Conservation (phyloP, 2,113 vertebrate genomes). For the Protobothrops flavoviridis region DNA sequence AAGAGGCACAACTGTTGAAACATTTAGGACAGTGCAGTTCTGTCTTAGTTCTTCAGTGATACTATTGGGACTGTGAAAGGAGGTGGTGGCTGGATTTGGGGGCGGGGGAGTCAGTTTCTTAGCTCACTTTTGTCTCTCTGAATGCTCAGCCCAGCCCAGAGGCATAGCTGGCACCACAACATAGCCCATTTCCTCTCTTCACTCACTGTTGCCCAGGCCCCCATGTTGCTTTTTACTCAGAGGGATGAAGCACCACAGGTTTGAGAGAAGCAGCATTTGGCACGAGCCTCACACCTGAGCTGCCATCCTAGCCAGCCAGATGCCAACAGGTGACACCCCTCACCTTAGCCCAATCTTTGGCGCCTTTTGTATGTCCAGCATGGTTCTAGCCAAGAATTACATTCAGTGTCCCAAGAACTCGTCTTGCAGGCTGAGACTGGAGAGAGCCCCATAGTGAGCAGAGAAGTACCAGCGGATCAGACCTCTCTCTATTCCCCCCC, state of each 20-base stretch:
- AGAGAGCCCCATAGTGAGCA: neutral
- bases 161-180: neutral
- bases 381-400: conserved; percentile 42
- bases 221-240: conserved; percentile 35
- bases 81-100: neutral
- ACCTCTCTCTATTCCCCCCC: neutral
- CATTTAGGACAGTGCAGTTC: neutral
- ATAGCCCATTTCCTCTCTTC: neutral
- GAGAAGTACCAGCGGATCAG: neutral
- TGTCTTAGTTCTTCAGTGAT: neutral
- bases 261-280: conserved; percentile 52
- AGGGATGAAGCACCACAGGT: conserved; percentile 65
- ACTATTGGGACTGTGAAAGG: neutral
- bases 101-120: neutral
- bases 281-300: conserved; percentile 30
- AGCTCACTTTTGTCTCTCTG: neutral
- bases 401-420: conserved; percentile 48
- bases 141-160: neutral
- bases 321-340: neutral
- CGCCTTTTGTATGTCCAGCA: conserved; percentile 48
- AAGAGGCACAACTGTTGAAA: neutral
- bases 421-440: neutral
- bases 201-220: too few species aligned
- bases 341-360: neutral
- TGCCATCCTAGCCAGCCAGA: neutral